phyloP scores from a whole-genome alignment of 2,797 vertebrate genomes.

The Paguma larvata region DNA sequence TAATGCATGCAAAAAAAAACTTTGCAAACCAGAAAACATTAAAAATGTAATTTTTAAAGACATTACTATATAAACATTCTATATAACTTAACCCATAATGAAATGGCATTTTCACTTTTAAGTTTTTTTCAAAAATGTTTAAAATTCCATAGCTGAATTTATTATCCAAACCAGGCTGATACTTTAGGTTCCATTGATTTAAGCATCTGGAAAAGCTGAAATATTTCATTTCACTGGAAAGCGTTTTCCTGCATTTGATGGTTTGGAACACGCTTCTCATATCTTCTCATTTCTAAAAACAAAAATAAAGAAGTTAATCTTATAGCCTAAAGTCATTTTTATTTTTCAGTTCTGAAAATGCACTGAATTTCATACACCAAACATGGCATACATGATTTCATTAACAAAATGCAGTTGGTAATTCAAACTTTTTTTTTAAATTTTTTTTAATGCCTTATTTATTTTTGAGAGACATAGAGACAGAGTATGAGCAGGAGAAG shows the following conservation, averaged over 20 bases:
- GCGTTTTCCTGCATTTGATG: background rate
- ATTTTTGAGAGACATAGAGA: too few relatives aligned
- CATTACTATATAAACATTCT: background rate
- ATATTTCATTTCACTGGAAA: background rate
- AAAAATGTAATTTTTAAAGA: background rate
- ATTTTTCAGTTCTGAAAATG: constrained; percentile 21
- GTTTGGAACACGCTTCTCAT: background rate
- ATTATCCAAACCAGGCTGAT: background rate
- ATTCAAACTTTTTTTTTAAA: background rate
- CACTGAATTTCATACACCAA: background rate
- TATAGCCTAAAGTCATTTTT: background rate
- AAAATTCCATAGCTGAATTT: background rate
- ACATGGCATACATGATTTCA: background rate
- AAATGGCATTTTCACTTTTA: background rate
- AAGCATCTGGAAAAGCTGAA: constrained; percentile 12
- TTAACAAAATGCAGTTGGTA: background rate
- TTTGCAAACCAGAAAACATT: background rate
- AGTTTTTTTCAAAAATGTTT: background rate
- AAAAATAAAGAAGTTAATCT: background rate
- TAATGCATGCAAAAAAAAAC: background rate
- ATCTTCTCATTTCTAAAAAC: background rate
- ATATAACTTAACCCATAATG: background rate
- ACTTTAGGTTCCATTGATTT: background rate
- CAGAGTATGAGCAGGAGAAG: too few relatives aligned
- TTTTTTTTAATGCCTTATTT: too few relatives aligned